Base-by-base conservation (phyloP, 1,140 invertebrate species). In the Eciton burchellii region DNA sequence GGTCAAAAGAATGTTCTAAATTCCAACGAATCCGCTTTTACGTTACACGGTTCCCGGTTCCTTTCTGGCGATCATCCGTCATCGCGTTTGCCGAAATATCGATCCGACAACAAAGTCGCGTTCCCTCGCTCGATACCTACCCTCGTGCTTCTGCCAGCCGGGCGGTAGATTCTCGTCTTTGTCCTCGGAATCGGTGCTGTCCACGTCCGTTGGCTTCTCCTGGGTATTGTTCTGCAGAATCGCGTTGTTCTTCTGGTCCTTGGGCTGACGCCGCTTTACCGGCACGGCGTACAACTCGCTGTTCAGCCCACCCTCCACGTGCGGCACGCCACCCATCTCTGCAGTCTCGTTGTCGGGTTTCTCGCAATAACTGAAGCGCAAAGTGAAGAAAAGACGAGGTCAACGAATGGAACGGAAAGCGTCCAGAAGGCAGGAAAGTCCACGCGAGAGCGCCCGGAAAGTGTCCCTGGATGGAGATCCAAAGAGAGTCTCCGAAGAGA, bases 111-210 rank as follows among this genome's bases (percentile, higher is more conserved):
- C 2, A 35, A 35, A 3, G 26, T 60, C 41, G 29, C 14, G 71
- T 24, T 49, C 43, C 63, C 41, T 21, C 26, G 11, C 3, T 74
- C 16, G 68, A 66, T 60, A 84, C 66, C 16, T 92, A 98, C 97
- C 98, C 95, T 99, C 98, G 94, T 98, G 98, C 93, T 97, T 97
- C 93, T 99, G 98, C 98, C 98, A 99, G 1, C 98, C 98, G 0
- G 96, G 95, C 0, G 98, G 98, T 84, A 98, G 92, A 82, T 94
- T 92, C 82, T 94, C 94, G 41, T 94, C 94, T 86, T 94, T 93
- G 82, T 93, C 93, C 81, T 94, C 93, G 76, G 94, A 92, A 83
- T 94, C 94, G 63, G 93, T 91, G 56, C 91, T 92, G 63, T 94
- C 92, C 84, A 94, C 89, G 83, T 95, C 94, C 73, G 93, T 88